These are phyloP conservation scores for Eupeodes luniger DNA, from an alignment of 2,888 invertebrate species.

Conservation along the genomic window DNA sequence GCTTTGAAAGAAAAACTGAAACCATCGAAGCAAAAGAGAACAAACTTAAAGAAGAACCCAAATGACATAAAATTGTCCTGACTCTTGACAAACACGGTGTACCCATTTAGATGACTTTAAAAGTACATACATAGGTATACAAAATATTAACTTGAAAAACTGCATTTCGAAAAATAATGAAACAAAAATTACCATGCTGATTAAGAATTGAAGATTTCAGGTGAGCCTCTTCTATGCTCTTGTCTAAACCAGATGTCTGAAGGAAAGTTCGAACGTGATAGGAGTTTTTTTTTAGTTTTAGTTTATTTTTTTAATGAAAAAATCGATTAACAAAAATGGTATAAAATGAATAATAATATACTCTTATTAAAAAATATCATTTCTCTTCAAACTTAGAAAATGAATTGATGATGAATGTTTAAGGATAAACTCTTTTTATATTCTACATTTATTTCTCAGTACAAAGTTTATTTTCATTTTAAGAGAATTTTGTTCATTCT, in stretches of 20 bases:
- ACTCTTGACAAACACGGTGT: not conserved
- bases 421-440: not conserved
- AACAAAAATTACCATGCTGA: not conserved
- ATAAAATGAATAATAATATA: constrained; percentile 26
- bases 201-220: not conserved
- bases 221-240: not conserved
- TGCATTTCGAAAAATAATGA: not conserved
- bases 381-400: not conserved
- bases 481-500: constrained; percentile 1
- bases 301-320: not conserved
- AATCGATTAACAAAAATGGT: constrained; percentile 63
- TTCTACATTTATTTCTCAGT: not conserved
- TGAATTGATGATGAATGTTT: not conserved
- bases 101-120: not conserved
- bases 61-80: not conserved
- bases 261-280: not conserved
- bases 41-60: not conserved
- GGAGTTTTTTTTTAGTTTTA: not conserved
- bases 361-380: constrained; percentile 1
- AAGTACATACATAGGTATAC: no score
- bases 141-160: not conserved
- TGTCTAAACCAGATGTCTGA: not conserved
- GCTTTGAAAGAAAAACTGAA: not conserved
- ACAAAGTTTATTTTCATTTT: not conserved
- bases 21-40: constrained; percentile 14